Conservation (phyloP, 2,888 invertebrate genomes). For the Barypeithes pellucidus region DNA sequence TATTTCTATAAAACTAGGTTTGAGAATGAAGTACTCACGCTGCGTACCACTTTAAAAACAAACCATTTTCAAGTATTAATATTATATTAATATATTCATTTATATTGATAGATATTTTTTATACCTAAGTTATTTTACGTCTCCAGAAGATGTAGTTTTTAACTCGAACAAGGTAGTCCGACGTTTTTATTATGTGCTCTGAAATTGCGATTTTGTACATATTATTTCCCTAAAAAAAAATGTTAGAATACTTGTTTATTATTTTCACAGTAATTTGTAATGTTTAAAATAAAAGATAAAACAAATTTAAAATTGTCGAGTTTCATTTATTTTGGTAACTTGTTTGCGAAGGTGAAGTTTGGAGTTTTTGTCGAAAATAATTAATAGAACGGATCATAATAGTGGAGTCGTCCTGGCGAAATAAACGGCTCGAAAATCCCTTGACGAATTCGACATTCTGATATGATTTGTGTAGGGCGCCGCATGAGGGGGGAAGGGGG, state of each 20-base stretch:
- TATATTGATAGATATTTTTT: constrained; percentile 63
- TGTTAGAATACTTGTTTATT: constrained; percentile 70
- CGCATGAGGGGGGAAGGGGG: too few relatives aligned
- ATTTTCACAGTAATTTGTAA: constrained; percentile 66
- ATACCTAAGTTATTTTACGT: constrained; percentile 62
- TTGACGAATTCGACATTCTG: too few relatives aligned
- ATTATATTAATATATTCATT: constrained; percentile 62
- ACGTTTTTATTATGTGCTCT: constrained; percentile 64
- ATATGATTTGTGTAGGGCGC: too few relatives aligned
- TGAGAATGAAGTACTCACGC: constrained; percentile 45
- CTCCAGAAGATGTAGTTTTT: constrained; percentile 63
- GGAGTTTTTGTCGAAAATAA: too few relatives aligned
- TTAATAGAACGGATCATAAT: too few relatives aligned
- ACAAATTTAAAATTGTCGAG: constrained; percentile 18
- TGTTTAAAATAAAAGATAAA: constrained; percentile 55
- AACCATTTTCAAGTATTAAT: constrained; percentile 67
- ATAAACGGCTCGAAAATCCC: too few relatives aligned
- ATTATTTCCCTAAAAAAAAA: constrained; percentile 66
- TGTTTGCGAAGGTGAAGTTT: too few relatives aligned
- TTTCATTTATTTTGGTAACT: constrained; percentile 14
- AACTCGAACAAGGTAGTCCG: constrained; percentile 63
- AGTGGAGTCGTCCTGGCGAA: too few relatives aligned
- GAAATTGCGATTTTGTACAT: constrained; percentile 63
- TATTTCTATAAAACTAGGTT: constrained; percentile 35
- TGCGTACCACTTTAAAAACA: constrained; percentile 57